Conservation (phyloP, 2,797 vertebrate species). For the Lindbergichthys nudifrons region DNA sequence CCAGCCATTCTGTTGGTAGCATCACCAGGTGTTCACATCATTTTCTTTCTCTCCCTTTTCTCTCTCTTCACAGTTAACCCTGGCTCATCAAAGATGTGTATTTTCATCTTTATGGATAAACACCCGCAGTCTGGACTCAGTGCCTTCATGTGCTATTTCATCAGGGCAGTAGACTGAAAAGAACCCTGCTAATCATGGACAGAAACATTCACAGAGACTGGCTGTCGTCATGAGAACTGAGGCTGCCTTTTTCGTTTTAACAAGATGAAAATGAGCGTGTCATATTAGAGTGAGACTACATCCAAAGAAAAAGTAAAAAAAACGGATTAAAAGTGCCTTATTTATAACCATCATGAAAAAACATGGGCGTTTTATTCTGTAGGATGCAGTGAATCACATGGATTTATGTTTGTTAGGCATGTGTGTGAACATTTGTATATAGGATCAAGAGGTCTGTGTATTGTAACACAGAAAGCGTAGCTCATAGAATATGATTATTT, state of each 20-base stretch:
- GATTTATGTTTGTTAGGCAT: conserved; percentile 50
- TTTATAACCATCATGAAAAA: conserved; percentile 47
- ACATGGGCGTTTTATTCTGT: conserved; percentile 34
- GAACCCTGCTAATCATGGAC: conserved; percentile 34
- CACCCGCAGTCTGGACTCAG: conserved; percentile 48
- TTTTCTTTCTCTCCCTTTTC: conserved; percentile 37
- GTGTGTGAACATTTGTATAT: conserved; percentile 71
- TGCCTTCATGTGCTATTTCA: conserved; percentile 48
- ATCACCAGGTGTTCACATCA: conserved; percentile 60
- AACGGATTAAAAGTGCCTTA: conserved; percentile 40
- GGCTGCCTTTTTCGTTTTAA: conserved; percentile 52
- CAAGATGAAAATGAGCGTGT: conserved; percentile 49
- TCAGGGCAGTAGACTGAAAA: conserved; percentile 43
- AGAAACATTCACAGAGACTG: conserved; percentile 40
- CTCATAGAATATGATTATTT: conserved; percentile 60
- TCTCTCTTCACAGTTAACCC: conserved; percentile 82
- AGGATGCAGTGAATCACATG: conserved; percentile 40
- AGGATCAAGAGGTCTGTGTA: conserved; percentile 46
- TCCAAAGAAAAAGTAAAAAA: conserved; percentile 10
- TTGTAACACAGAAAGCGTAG: conserved; percentile 41
- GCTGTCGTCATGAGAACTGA: conserved; percentile 66
- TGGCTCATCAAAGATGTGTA: conserved; percentile 51
- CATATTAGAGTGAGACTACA: conserved; percentile 28
- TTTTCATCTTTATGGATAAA: conserved; percentile 59
- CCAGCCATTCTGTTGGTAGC: conserved; percentile 52